Evolutionary conservation across 2,888 invertebrate genomes (phyloP).

Genomic region (Platycheirus rosarum): DNA sequence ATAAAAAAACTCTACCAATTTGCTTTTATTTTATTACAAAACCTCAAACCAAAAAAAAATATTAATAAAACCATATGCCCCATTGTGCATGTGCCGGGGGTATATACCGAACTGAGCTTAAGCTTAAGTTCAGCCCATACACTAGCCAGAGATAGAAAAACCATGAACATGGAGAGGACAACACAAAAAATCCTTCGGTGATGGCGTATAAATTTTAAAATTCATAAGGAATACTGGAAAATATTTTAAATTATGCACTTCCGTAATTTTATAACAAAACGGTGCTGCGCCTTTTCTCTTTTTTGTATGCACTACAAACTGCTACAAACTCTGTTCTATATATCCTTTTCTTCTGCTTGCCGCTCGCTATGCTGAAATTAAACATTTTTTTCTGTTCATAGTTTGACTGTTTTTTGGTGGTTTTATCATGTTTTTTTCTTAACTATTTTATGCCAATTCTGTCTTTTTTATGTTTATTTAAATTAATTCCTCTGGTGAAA

Average conservation of each 20-base stretch:
- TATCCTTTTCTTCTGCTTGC: slow-evolving; percentile 5
- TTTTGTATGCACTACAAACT: slow-evolving; percentile 1
- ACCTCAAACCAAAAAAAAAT: slow-evolving; percentile 55
- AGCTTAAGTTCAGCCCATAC: slow-evolving; percentile 51
- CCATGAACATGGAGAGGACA: neutral
- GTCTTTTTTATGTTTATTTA: slow-evolving; percentile 41
- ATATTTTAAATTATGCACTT: slow-evolving; percentile 74
- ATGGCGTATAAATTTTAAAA: slow-evolving; percentile 67
- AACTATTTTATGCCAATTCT: slow-evolving; percentile 18
- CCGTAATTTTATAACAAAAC: slow-evolving; percentile 71
- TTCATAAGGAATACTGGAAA: slow-evolving; percentile 71
- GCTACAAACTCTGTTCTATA: neutral
- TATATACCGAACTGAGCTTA: slow-evolving; percentile 20
- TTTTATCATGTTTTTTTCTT: slow-evolving; percentile 29
- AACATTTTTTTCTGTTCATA: slow-evolving; percentile 19
- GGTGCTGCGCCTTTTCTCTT: slow-evolving; percentile 42
- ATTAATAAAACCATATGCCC: slow-evolving; percentile 69
- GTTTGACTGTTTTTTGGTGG: slow-evolving; percentile 38
- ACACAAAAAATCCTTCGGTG: slow-evolving; percentile 1
- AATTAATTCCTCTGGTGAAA: slow-evolving; percentile 67
- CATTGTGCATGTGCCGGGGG: slow-evolving; percentile 28
- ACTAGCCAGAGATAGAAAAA: slow-evolving; percentile 1
- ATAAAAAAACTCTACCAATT: too few species aligned
- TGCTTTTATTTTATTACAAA: slow-evolving; percentile 26
- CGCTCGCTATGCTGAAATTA: slow-evolving; percentile 34